These are phyloP conservation scores for Netelia melanura DNA, from an alignment of 2,888 invertebrate species.

Conservation along the genomic window DNA sequence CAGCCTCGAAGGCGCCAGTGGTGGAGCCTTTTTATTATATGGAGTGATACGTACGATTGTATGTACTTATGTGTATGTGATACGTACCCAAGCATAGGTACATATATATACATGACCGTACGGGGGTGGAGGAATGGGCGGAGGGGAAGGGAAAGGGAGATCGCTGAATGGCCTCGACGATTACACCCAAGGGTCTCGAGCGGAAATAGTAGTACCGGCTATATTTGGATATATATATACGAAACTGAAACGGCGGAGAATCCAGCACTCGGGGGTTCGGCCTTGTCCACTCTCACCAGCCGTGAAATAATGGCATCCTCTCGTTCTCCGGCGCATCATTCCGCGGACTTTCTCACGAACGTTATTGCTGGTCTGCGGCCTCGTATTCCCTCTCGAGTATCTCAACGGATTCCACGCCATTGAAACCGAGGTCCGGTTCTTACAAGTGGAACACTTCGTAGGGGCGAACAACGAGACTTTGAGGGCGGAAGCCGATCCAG, in stretches of 20 bases:
- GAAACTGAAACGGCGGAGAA: slow-evolving; percentile 13
- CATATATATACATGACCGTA: background rate
- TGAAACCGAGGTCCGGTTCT: background rate
- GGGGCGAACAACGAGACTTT: no score
- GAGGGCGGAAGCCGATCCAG: no score
- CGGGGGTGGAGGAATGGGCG: background rate
- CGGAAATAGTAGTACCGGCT: slow-evolving; percentile 25
- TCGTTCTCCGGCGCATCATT: slow-evolving; percentile 17
- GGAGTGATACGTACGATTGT: background rate
- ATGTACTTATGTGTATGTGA: background rate
- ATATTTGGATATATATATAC: background rate
- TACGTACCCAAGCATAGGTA: background rate
- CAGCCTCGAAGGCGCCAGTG: no score
- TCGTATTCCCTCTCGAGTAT: slow-evolving; percentile 12
- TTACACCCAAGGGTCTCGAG: slow-evolving; percentile 41
- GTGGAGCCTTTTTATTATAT: background rate
- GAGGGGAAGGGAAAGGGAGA: background rate
- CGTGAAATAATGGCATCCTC: slow-evolving; percentile 31
- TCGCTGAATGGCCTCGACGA: slow-evolving; percentile 47
- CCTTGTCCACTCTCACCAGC: slow-evolving; percentile 19
- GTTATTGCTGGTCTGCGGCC: background rate
- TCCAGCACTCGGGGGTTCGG: slow-evolving; percentile 20
- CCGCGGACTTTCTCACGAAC: slow-evolving; percentile 3
- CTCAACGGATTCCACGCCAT: slow-evolving; percentile 24
- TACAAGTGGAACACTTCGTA: background rate